phyloP scores from a whole-genome alignment of 1,140 invertebrate genomes.

The Drosophila equinoxialis region DNA sequence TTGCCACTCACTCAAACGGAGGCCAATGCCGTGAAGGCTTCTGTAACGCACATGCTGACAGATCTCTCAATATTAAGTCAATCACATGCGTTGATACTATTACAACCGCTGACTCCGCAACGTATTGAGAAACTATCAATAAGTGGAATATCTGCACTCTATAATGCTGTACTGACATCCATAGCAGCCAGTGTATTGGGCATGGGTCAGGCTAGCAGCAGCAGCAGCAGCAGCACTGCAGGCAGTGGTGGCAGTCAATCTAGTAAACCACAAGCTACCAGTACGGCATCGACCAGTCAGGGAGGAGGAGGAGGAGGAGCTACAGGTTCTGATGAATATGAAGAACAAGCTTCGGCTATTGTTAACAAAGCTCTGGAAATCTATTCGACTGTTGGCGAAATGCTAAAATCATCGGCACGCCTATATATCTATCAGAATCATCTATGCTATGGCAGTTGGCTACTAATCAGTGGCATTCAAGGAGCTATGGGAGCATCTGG shows the following conservation, averaged over 20 bases:
- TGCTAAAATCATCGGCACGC: slow-evolving; percentile 92
- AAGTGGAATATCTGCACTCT: slow-evolving; percentile 90
- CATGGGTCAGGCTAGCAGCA: slow-evolving; percentile 75
- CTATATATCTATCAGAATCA: slow-evolving; percentile 95
- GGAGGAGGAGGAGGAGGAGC: slow-evolving; percentile 60
- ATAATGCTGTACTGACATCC: slow-evolving; percentile 90
- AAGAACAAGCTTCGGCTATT: slow-evolving; percentile 74
- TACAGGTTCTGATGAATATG: slow-evolving; percentile 59
- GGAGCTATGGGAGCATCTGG: slow-evolving; percentile 84
- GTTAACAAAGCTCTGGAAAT: slow-evolving; percentile 90
- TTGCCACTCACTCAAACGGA: slow-evolving; percentile 73
- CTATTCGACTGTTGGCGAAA: slow-evolving; percentile 91
- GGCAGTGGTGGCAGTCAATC: slow-evolving; percentile 34
- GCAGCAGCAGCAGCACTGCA: slow-evolving; percentile 43
- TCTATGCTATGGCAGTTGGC: slow-evolving; percentile 93
- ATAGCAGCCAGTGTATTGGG: slow-evolving; percentile 84
- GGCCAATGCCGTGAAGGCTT: slow-evolving; percentile 71
- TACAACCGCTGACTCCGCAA: slow-evolving; percentile 92
- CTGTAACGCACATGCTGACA: slow-evolving; percentile 87
- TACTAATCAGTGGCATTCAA: slow-evolving; percentile 93
- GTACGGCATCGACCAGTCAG: slow-evolving; percentile 34
- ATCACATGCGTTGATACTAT: slow-evolving; percentile 90
- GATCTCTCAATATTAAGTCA: slow-evolving; percentile 93
- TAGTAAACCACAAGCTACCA: slow-evolving; percentile 36
- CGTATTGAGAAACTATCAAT: slow-evolving; percentile 91